Percentiles rank a stretch among this genome's conserved stretches.
These are phyloP conservation scores for Tolypeutes matacus DNA, from an alignment of 2,797 vertebrate species.

Conservation along the genomic window DNA sequence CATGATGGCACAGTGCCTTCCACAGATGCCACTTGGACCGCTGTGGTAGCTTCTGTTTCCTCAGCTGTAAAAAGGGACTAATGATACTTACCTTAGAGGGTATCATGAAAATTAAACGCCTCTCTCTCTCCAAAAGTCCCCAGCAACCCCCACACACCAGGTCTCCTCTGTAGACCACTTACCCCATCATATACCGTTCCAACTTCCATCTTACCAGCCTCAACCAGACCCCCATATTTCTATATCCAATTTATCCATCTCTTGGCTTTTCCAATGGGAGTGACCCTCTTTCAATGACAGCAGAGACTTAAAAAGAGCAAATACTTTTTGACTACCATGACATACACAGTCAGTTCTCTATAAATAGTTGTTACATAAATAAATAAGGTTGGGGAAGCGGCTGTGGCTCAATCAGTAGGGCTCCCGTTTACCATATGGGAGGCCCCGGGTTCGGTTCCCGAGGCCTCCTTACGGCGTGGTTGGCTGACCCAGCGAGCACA, in stretches of 20 bases:
- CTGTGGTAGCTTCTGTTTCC: not conserved
- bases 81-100: not conserved
- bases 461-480: too few relatives aligned
- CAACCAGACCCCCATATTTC: not conserved
- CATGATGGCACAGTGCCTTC: not conserved
- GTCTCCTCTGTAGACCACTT: not conserved
- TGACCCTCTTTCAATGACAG: slow-evolving; percentile 4
- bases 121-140: not conserved
- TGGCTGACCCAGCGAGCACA: too few relatives aligned
- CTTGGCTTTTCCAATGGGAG: not conserved
- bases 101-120: not conserved
- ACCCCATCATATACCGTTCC: fast-evolving
- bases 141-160: not conserved
- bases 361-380: slow-evolving; percentile 34
- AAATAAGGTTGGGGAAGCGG: slow-evolving; percentile 2
- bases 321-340: not conserved
- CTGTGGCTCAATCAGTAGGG: too few relatives aligned
- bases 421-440: too few relatives aligned
- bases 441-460: too few relatives aligned
- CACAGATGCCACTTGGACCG: not conserved
- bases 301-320: not conserved
- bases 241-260: not conserved
- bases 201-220: not conserved
- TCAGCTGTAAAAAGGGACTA: not conserved
- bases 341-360: not conserved